Evolutionary conservation across 2,888 invertebrate species (phyloP), one percentile per base, ranked within the genome.

Genomic region (Margaritifera margaritifera): DNA sequence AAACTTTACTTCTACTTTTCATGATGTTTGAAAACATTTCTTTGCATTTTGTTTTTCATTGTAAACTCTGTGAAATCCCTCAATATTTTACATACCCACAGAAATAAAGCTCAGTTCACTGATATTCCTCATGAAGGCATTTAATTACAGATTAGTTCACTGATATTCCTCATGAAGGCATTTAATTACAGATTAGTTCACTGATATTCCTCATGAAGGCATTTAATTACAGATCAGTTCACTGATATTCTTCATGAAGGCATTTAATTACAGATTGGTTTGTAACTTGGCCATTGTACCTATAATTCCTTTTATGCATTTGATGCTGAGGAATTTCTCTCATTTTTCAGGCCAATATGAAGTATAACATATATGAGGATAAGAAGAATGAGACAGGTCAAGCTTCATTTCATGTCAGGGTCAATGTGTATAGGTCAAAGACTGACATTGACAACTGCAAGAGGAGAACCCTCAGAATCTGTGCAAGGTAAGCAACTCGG

Each of bases 331-430:
- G 22, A 53, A 31, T 25, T 53, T 61, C 20, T 11, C 52, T n/a
- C 52, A 11, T 20, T 31, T 60, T 78, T 3, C 74, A 87, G 87
- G 80, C 86, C 11, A 81, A 75, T 58, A 80, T 87, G 53, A 80
- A 77, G 31, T 88, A 84, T 74, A 86, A 87, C 70, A 77, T 84
- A 27, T 66, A 78, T 62, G 71, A 77, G 11, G 64, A 72, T 11
- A 71, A 80, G 25, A 66, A 80, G 8, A 65, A 62, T 6, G 65
- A 66, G 15, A 59, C 67, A 11, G 75, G 75, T 22, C 79, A 82
- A 19, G 74, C 80, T 15, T 42, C 42, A 42, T 85, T 87, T 68
- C 51, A 64, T 8, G 67, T 86, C 57, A 75, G 72, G 4, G 80
- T 82, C 6, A 61, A 42, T 6, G 65, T 70, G 2, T 75, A 69